Conservation (phyloP, 2,113 vertebrate genomes). For the Mastomys coucha region DNA sequence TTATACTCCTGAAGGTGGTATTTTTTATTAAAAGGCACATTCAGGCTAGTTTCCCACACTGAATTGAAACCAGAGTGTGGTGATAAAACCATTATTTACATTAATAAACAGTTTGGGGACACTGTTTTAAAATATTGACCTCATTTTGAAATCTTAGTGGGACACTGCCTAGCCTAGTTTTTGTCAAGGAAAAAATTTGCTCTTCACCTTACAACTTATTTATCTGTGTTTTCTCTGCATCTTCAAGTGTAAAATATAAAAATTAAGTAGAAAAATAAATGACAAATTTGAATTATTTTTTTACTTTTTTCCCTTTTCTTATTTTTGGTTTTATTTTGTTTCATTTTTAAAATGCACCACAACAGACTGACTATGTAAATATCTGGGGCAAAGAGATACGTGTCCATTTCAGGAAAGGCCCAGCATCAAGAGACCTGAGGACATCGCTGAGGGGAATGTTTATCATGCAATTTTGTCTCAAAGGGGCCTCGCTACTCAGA, state of each 20-base stretch:
- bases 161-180: slow-evolving; percentile 43
- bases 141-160: slow-evolving; percentile 65
- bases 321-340: not conserved
- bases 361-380: slow-evolving; percentile 48
- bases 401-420: slow-evolving; percentile 56
- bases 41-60: slow-evolving; percentile 33
- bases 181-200: slow-evolving; percentile 38
- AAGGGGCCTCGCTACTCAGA: not conserved
- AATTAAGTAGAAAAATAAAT: slow-evolving; percentile 62
- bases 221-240: slow-evolving; percentile 54
- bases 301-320: not conserved
- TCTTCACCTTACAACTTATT: slow-evolving; percentile 42
- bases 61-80: slow-evolving; percentile 32
- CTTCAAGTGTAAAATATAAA: slow-evolving; percentile 30
- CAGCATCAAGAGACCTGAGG: slow-evolving; percentile 8
- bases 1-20: slow-evolving; percentile 57
- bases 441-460: slow-evolving; percentile 23
- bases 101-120: slow-evolving; percentile 64
- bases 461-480: slow-evolving; percentile 54
- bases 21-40: slow-evolving; percentile 69
- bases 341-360: not conserved
- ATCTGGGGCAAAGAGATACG: slow-evolving; percentile 27
- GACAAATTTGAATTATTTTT: not conserved
- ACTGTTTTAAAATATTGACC: slow-evolving; percentile 56
- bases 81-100: slow-evolving; percentile 72